These are phyloP conservation scores for Pachypanchax playfairii DNA, from an alignment of 2,113 vertebrate species.

Conservation along the genomic window DNA sequence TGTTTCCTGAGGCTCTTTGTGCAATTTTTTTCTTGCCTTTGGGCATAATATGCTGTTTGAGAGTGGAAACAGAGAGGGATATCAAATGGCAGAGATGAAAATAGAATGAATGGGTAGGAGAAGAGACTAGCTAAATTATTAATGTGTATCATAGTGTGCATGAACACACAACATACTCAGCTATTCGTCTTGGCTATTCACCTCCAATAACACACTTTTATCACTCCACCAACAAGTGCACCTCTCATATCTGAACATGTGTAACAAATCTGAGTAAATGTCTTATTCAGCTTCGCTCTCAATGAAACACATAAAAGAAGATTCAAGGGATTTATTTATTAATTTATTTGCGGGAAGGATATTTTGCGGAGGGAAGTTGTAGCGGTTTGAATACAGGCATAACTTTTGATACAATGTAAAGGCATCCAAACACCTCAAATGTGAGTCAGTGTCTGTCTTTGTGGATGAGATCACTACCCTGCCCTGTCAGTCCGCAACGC, in stretches of 20 bases:
- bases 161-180: constrained; percentile 56
- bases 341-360: background rate
- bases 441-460: constrained; percentile 48
- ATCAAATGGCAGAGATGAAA: constrained; percentile 75
- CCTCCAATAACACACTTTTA: constrained; percentile 48
- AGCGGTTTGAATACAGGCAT: constrained; percentile 14
- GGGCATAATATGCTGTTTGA: constrained; percentile 51
- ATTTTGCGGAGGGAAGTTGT: constrained; percentile 12
- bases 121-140: constrained; percentile 64
- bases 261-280: constrained; percentile 36
- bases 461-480: constrained; percentile 66
- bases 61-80: constrained; percentile 61
- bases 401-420: constrained; percentile 23
- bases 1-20: constrained; percentile 52
- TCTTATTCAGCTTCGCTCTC: constrained; percentile 12
- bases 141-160: constrained; percentile 67
- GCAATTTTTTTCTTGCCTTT: constrained; percentile 30
- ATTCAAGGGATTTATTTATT: background rate
- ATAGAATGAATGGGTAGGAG: constrained; percentile 66
- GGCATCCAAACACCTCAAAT: constrained; percentile 31
- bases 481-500: constrained; percentile 50
- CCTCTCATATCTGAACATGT: constrained; percentile 25
- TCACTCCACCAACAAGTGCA: constrained; percentile 45
- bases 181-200: constrained; percentile 58
- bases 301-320: background rate